Conservation (phyloP, 2,113 vertebrate species). For the Otocyon megalotis region DNA sequence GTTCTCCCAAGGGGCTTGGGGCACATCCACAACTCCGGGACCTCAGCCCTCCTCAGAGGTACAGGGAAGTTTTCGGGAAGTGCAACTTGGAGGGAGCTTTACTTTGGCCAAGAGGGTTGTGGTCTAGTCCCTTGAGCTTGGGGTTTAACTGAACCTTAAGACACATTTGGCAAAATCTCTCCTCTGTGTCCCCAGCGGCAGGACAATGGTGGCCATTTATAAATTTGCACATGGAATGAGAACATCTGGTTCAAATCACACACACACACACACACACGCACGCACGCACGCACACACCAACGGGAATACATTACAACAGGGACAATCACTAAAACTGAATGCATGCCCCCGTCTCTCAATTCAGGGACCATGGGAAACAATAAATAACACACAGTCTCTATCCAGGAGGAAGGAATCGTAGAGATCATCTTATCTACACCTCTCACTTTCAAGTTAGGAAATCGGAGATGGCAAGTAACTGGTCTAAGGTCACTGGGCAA, state of each 20-base stretch:
- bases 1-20: neutral
- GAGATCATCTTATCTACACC: neutral
- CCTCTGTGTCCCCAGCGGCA: conserved; percentile 64
- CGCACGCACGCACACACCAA: neutral
- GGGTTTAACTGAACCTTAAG: conserved; percentile 58
- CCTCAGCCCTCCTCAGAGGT: neutral
- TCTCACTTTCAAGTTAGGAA: neutral
- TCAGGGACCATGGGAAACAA: neutral
- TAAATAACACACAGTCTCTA: neutral
- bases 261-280: neutral
- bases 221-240: conserved; percentile 63
- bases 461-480: neutral
- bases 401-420: neutral
- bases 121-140: conserved; percentile 44
- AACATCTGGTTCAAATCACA: conserved; percentile 79
- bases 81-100: neutral
- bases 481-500: neutral
- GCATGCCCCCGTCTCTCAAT: neutral
- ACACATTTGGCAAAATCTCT: conserved; percentile 54
- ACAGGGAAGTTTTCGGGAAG: neutral
- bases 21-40: neutral
- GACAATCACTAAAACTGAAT: neutral
- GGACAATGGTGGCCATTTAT: conserved; percentile 78
- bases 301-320: conserved; percentile 11
- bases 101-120: neutral